phyloP scores from a whole-genome alignment of 2,888 invertebrate genomes.

The Enchytraeus crypticus region DNA sequence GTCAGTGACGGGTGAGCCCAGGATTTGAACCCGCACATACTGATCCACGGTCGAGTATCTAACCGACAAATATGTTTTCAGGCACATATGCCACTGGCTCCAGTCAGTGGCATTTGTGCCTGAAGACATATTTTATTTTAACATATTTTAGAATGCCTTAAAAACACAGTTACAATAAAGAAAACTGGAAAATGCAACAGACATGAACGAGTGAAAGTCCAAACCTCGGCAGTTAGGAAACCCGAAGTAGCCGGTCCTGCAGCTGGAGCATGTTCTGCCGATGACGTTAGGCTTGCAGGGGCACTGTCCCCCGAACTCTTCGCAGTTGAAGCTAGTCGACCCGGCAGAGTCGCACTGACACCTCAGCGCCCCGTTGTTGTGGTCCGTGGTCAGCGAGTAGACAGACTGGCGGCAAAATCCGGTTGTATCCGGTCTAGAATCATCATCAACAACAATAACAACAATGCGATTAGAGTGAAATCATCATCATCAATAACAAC shows the following conservation, averaged over 20 bases:
- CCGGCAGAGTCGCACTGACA: conserved; percentile 85
- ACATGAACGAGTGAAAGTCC: background rate
- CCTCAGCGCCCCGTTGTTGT: conserved; percentile 81
- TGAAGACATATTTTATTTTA: too few species aligned
- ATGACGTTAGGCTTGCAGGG: conserved; percentile 84
- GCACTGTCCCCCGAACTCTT: conserved; percentile 91
- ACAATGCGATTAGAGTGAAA: too few species aligned
- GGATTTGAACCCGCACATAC: too few species aligned
- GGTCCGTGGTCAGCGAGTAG: conserved; percentile 86
- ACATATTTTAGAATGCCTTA: background rate
- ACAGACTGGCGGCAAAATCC: conserved; percentile 77
- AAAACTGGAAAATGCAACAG: background rate
- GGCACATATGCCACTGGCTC: too few species aligned
- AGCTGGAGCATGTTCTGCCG: conserved; percentile 59
- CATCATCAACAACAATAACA: background rate
- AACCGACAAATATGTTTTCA: too few species aligned
- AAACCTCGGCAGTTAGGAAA: conserved; percentile 96
- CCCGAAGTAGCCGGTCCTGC: conserved; percentile 79
- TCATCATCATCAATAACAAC: too few species aligned
- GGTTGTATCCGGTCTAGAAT: background rate
- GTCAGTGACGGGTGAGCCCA: too few species aligned
- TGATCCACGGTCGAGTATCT: too few species aligned
- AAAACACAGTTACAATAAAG: background rate
- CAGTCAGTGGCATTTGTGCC: too few species aligned
- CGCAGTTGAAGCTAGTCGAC: conserved; percentile 76